A percentile compares a stretch with the other conserved stretches of the same genome.
These are phyloP conservation scores for Oreotrochilus melanogaster DNA, from an alignment of 2,113 vertebrate genomes.

Conservation along the genomic window DNA sequence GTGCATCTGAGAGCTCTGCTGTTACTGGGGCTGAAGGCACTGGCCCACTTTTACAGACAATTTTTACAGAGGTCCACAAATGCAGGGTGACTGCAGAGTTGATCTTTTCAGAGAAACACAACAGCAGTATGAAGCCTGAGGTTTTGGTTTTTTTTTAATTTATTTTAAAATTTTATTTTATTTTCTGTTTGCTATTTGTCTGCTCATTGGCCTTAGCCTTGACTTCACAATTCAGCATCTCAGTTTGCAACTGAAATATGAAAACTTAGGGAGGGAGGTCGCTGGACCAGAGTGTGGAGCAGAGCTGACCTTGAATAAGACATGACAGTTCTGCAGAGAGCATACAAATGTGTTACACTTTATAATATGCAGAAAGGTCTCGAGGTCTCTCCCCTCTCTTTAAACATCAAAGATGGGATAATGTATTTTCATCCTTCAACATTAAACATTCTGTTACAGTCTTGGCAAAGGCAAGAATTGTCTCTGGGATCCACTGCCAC, in stretches of 20 bases:
- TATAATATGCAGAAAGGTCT: slow-evolving; percentile 59
- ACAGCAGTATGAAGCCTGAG: fast-evolving
- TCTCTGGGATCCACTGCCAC: slow-evolving; percentile 32
- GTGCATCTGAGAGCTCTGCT: not conserved
- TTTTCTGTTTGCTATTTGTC: not conserved
- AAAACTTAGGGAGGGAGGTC: not conserved
- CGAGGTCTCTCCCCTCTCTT: slow-evolving; percentile 54
- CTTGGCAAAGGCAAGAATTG: slow-evolving; percentile 38
- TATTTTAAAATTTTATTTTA: not conserved
- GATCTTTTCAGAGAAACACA: not conserved
- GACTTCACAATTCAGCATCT: not conserved
- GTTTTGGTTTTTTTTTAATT: not conserved
- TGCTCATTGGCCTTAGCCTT: not conserved
- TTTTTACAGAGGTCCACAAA: not conserved
- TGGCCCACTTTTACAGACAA: not conserved
- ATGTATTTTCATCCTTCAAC: slow-evolving; percentile 62
- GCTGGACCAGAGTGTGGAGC: not conserved
- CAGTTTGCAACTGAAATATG: not conserved
- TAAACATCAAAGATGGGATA: slow-evolving; percentile 67
- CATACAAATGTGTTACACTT: slow-evolving; percentile 46
- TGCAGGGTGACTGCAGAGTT: not conserved
- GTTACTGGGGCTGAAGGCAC: not conserved
- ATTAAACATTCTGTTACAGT: slow-evolving; percentile 49
- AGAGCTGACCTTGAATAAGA: slow-evolving; percentile 59
- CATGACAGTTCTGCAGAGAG: slow-evolving; percentile 11